These are phyloP conservation scores for Uria aalge DNA, from an alignment of 2,113 vertebrate genomes.

Conservation along the genomic window DNA sequence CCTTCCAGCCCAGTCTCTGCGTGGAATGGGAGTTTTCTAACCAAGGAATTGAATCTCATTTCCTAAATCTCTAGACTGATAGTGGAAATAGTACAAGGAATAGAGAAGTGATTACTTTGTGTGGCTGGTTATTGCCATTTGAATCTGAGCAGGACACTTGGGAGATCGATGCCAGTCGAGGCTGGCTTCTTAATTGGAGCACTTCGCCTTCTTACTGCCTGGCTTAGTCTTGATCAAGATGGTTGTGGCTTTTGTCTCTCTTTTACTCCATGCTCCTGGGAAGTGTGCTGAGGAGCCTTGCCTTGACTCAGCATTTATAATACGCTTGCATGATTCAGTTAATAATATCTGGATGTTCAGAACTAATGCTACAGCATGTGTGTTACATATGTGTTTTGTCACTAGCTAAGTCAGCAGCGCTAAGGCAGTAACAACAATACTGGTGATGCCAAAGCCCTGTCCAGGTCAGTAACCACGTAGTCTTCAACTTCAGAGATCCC, in stretches of 20 bases:
- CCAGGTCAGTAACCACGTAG: neutral
- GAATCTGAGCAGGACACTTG: neutral
- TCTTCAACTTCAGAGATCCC: neutral
- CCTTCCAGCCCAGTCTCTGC: neutral
- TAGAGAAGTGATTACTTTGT: neutral
- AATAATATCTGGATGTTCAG: neutral
- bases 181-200: neutral
- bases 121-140: neutral
- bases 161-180: neutral
- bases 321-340: neutral
- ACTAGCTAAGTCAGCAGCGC: neutral
- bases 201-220: neutral
- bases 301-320: neutral
- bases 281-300: neutral
- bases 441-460: neutral
- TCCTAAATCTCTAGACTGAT: neutral
- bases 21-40: neutral
- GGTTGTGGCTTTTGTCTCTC: neutral
- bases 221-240: neutral
- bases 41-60: neutral
- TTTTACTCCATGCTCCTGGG: neutral
- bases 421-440: neutral
- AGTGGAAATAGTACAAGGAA: neutral
- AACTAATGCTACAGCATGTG: neutral
- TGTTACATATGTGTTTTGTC: neutral